These are phyloP conservation scores for Parapsyche elsis DNA, from an alignment of 1,140 invertebrate genomes.

Conservation along the genomic window DNA sequence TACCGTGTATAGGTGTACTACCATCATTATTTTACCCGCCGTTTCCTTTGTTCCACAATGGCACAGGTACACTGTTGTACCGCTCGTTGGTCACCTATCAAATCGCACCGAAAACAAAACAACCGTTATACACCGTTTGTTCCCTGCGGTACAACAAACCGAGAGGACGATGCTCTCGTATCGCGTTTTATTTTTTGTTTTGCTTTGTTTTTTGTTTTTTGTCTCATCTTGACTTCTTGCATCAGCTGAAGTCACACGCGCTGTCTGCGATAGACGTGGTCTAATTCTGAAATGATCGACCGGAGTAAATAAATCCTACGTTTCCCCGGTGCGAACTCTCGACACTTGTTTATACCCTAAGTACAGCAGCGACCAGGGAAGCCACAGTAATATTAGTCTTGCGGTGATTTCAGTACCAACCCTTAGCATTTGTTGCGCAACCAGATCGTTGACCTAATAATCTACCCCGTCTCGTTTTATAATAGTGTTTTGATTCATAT, in stretches of 20 bases:
- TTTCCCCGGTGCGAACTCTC: too few species aligned
- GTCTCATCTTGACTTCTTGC: neutral
- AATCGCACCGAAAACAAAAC: conserved; percentile 14
- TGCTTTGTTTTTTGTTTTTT: neutral
- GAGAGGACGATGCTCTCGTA: conserved; percentile 13
- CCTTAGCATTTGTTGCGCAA: too few species aligned
- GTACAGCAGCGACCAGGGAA: too few species aligned
- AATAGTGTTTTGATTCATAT: too few species aligned
- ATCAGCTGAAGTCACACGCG: too few species aligned
- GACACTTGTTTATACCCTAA: too few species aligned
- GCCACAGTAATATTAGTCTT: too few species aligned
- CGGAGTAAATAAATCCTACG: too few species aligned
- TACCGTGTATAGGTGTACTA: neutral
- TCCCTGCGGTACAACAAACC: neutral
- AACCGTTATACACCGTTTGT: conserved; percentile 15
- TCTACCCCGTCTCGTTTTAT: too few species aligned
- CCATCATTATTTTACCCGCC: neutral
- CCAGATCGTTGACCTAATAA: too few species aligned
- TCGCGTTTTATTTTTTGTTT: neutral
- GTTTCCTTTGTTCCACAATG: neutral
- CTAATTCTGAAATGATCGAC: neutral
- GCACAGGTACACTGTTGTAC: neutral
- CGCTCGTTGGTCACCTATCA: neutral
- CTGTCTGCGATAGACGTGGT: conserved; percentile 6
- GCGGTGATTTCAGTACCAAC: too few species aligned